Conservation (phyloP, 2,888 invertebrate species). For the Oxyscelio sp. region DNA sequence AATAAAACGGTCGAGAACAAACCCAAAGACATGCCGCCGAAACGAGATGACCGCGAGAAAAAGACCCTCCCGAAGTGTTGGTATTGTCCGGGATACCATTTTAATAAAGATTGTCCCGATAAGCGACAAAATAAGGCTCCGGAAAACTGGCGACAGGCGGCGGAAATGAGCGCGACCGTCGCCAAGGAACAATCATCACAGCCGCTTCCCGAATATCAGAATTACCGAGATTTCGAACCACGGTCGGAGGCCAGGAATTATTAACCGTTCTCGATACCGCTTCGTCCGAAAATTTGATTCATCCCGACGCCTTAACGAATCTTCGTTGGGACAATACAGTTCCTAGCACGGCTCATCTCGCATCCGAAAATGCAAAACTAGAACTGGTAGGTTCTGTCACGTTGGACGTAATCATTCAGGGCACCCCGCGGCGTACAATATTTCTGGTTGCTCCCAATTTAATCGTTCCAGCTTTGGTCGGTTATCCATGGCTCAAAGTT, state of each 20-base stretch:
- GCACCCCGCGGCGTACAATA: conserved; percentile 38
- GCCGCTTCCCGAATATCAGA: background rate
- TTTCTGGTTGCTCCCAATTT: background rate
- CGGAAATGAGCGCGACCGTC: background rate
- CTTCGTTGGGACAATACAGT: background rate
- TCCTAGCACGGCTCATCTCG: background rate
- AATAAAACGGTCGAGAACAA: background rate
- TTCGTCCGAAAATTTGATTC: conserved; percentile 19
- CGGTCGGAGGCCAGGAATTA: background rate
- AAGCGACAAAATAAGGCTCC: background rate
- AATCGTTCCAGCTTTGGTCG: conserved; percentile 1
- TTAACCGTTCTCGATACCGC: conserved; percentile 13
- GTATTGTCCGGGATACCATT: conserved; percentile 34
- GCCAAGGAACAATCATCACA: conserved; percentile 1
- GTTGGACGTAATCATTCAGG: background rate
- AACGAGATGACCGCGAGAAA: background rate
- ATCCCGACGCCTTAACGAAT: background rate
- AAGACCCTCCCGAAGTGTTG: background rate
- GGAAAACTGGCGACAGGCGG: conserved; percentile 43
- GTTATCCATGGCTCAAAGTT: conserved; percentile 15
- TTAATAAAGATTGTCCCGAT: conserved; percentile 30
- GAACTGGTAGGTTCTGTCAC: background rate
- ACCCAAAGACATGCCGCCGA: background rate
- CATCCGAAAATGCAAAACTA: background rate
- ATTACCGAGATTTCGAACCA: background rate